Percentiles rank a stretch among this genome's conserved stretches.
phyloP scores from a whole-genome alignment of 1,140 invertebrate species.

The Luehdorfia chinensis region DNA sequence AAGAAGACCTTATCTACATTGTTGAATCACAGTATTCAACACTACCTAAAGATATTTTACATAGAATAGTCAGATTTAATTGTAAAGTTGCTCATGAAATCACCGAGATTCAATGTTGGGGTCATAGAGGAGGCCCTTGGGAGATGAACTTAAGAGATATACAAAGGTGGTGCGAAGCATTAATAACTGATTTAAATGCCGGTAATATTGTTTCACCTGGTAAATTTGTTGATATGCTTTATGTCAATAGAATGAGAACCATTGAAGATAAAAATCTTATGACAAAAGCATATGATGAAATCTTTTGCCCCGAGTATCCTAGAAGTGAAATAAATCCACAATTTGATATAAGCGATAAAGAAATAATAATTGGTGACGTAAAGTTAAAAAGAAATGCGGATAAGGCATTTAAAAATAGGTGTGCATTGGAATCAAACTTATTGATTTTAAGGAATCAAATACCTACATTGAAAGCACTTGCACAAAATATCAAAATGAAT shows the following conservation, averaged over 20 bases:
- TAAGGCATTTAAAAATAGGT: conserved; percentile 58
- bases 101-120: conserved; percentile 81
- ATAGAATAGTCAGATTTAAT: conserved; percentile 91
- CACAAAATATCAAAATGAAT: conserved; percentile 91
- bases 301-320: conserved; percentile 78
- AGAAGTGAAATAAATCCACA: conserved; percentile 67
- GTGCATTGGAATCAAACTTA: conserved; percentile 67
- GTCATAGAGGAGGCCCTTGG: conserved; percentile 90
- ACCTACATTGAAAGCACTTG: conserved; percentile 83
- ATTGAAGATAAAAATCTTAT: conserved; percentile 83
- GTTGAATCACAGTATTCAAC: conserved; percentile 77
- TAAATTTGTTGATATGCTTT: conserved; percentile 86
- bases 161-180: conserved; percentile 92
- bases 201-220: conserved; percentile 75
- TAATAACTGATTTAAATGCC: conserved; percentile 46
- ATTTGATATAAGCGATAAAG: conserved; percentile 73
- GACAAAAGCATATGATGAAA: conserved; percentile 77
- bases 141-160: conserved; percentile 98
- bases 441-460: conserved; percentile 84
- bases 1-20: conserved; percentile 86
- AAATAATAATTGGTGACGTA: conserved; percentile 80
- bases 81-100: conserved; percentile 81
- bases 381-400: conserved; percentile 65
- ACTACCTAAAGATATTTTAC: conserved; percentile 78
- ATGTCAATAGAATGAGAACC: conserved; percentile 89